Conservation (phyloP, 2,113 vertebrate genomes). For the Onychorhynchus coronatus region DNA sequence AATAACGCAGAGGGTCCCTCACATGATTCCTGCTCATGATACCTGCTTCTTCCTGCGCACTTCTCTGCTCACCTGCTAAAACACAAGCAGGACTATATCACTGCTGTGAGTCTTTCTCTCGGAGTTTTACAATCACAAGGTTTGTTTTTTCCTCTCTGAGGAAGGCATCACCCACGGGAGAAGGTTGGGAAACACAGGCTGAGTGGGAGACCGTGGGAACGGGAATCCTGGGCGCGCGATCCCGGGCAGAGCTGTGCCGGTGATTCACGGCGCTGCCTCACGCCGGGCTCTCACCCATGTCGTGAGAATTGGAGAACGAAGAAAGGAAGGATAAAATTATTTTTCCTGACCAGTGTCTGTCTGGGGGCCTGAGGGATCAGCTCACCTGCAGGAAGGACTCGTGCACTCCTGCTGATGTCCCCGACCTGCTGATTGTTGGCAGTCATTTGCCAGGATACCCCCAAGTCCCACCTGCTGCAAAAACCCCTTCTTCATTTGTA, state of each 20-base stretch:
- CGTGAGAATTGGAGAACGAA: neutral
- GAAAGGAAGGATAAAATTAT: neutral
- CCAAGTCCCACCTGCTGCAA: neutral
- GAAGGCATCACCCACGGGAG: neutral
- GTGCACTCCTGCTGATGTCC: accelerated
- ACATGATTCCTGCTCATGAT: accelerated
- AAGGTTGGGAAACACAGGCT: neutral
- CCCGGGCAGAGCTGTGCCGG: neutral
- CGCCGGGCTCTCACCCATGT: neutral
- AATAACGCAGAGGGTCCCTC: neutral
- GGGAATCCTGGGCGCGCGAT: neutral
- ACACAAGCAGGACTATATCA: neutral
- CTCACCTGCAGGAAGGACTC: neutral
- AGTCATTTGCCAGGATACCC: neutral
- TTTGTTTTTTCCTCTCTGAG: neutral
- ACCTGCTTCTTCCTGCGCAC: neutral
- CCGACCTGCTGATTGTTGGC: neutral
- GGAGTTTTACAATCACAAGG: neutral
- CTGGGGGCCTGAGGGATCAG: neutral
- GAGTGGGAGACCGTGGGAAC: conserved; percentile 38
- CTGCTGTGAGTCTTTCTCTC: neutral
- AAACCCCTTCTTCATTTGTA: neutral
- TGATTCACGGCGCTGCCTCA: conserved; percentile 11
- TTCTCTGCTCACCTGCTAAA: neutral
- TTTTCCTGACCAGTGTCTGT: neutral